Percentiles rank a stretch among this genome's conserved stretches.
Evolutionary conservation across 2,888 invertebrate genomes (phyloP).

Genomic region (Ophion ventricosus): DNA sequence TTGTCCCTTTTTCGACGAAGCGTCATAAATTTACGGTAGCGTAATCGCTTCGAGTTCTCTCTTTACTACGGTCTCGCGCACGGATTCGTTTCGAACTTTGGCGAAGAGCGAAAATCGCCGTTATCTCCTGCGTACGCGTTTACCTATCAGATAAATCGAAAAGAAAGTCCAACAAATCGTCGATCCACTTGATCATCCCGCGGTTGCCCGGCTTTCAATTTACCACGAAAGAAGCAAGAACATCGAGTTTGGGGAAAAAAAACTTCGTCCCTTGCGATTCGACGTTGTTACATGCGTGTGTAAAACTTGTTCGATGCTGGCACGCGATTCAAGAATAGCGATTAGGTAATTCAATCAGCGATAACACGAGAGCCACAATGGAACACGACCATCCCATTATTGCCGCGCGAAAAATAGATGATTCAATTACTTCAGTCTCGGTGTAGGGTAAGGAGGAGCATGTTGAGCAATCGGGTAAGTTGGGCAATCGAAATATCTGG

Average conservation of each 20-base stretch:
- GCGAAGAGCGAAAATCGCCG: not conserved
- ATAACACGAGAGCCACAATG: slow-evolving; percentile 7
- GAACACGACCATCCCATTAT: slow-evolving; percentile 8
- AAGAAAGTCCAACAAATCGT: not conserved
- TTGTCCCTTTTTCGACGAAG: slow-evolving; percentile 44
- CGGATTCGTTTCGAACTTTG: not conserved
- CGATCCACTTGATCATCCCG: not conserved
- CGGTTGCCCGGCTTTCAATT: not conserved
- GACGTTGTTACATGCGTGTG: slow-evolving; percentile 4
- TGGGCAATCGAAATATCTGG: no score
- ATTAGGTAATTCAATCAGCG: slow-evolving; percentile 6
- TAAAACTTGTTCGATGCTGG: not conserved
- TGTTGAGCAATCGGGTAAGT: no score
- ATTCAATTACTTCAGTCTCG: not conserved
- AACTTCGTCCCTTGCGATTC: not conserved
- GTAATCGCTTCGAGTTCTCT: slow-evolving; percentile 27
- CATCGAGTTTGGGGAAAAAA: not conserved
- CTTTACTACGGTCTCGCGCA: not conserved
- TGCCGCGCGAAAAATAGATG: not conserved
- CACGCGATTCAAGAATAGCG: not conserved
- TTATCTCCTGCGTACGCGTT: not conserved
- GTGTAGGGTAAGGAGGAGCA: no score
- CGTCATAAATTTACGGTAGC: slow-evolving; percentile 48
- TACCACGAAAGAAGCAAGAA: not conserved
- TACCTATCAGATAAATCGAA: not conserved